A percentile compares a stretch with the other conserved stretches of the same genome.
These are phyloP conservation scores for Drusus annulatus DNA, from an alignment of 1,140 invertebrate genomes.

Conservation along the genomic window DNA sequence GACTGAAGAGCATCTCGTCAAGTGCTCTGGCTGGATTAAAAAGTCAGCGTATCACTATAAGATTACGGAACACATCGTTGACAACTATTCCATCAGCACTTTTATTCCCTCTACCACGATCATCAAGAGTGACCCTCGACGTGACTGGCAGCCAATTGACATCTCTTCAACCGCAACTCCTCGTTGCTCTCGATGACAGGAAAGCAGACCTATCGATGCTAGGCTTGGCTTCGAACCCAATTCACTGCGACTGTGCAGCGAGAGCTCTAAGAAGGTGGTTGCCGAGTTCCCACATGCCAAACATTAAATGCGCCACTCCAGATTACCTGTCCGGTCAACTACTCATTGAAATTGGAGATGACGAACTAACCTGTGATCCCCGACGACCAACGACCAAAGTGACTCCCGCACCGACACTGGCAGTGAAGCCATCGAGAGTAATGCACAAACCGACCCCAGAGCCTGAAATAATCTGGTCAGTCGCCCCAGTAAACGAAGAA, in stretches of 20 bases:
- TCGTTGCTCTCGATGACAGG: conserved; percentile 86
- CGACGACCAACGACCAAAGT: conserved; percentile 72
- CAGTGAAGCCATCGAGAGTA: conserved; percentile 68
- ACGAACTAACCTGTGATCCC: conserved; percentile 84
- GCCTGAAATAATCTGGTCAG: conserved; percentile 90
- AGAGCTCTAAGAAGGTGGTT: conserved; percentile 85
- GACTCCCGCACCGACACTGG: conserved; percentile 64
- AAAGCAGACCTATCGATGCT: conserved; percentile 79
- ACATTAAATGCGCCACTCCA: conserved; percentile 79
- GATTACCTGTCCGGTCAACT: conserved; percentile 77
- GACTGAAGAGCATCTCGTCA: conserved; percentile 84
- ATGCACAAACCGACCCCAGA: conserved; percentile 77
- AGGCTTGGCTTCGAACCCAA: conserved; percentile 84
- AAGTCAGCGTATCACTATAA: conserved; percentile 78
- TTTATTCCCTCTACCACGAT: conserved; percentile 91
- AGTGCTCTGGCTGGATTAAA: conserved; percentile 87
- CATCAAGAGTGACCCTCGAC: conserved; percentile 84
- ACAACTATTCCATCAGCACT: conserved; percentile 83
- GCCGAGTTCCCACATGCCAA: conserved; percentile 73
- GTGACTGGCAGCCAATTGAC: conserved; percentile 84
- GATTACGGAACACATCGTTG: conserved; percentile 85
- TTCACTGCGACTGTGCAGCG: conserved; percentile 89
- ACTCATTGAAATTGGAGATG: conserved; percentile 82
- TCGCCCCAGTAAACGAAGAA: conserved; percentile 76
- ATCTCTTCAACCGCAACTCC: conserved; percentile 82